Base-by-base conservation (phyloP, 53 echinoderm and acorn worm genomes). In the Hippasteria phrygiana region DNA sequence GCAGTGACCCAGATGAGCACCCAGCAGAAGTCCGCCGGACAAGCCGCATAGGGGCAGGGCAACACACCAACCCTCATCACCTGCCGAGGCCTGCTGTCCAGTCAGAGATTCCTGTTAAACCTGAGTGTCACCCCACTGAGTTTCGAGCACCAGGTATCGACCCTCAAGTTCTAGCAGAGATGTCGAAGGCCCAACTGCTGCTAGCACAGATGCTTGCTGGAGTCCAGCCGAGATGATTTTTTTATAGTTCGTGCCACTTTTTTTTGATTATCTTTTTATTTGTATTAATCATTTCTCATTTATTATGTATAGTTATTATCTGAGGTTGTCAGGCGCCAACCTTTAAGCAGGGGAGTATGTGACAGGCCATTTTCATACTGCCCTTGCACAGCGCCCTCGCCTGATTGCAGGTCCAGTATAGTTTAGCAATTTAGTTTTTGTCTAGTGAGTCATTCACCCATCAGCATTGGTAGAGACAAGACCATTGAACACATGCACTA, bases 331-430 rank as follows among this genome's bases (percentile, higher is more conserved):
- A 77, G 80, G 66, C 87, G 71, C 77, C 77, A 77, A 91, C 41
- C 78, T 40, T 91, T 64, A 76, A 91, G 91, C 87, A 87, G 91
- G 91, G 87, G 87, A 91, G 87, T 87, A 42, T 91, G 87, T 91
- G 56, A 91, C n/a, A n/a, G n/a, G n/a, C n/a, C n/a, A n/a, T n/a
- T n/a, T n/a, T n/a, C n/a, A n/a, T n/a, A n/a, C n/a, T n/a, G n/a
- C n/a, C n/a, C n/a, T n/a, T n/a, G n/a, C n/a, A n/a, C n/a, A n/a
- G n/a, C n/a, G n/a, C n/a, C n/a, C n/a, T n/a, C n/a, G n/a, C n/a
- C n/a, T n/a, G n/a, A n/a, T n/a, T n/a, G n/a, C n/a, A n/a, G n/a
- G n/a, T n/a, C n/a, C n/a, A n/a, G n/a, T n/a, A n/a, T n/a, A n/a
- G n/a, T n/a, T n/a, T n/a, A n/a, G n/a, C n/a, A n/a, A n/a, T n/a